Evolutionary conservation across 1,140 invertebrate species (phyloP).

Genomic region (Trichonephila inaurata): DNA sequence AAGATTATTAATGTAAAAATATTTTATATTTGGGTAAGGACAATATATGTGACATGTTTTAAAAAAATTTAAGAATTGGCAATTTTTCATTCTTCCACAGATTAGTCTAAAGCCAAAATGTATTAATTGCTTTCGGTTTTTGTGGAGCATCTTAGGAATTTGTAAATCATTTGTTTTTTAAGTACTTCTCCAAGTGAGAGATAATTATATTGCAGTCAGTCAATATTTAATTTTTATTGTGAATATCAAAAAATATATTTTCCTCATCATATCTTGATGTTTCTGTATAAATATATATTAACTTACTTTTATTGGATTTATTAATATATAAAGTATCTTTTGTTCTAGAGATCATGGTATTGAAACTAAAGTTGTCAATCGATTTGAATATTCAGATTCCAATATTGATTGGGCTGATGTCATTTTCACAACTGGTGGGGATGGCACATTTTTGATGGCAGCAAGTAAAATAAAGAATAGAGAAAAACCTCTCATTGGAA

Average conservation of each 20-base stretch:
- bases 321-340: background rate
- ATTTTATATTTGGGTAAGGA: too few species aligned
- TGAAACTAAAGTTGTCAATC: constrained; percentile 90
- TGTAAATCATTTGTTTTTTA: too few species aligned
- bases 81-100: too few species aligned
- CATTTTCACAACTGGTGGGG: constrained; percentile 96
- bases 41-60: too few species aligned
- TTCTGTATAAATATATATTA: background rate
- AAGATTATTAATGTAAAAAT: too few species aligned
- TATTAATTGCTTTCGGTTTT: too few species aligned
- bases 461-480: constrained; percentile 89
- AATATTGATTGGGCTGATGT: constrained; percentile 95
- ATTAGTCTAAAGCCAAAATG: too few species aligned
- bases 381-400: constrained; percentile 86
- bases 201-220: too few species aligned
- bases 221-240: too few species aligned
- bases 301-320: background rate
- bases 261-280: background rate
- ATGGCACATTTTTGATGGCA: constrained; percentile 98
- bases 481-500: constrained; percentile 95
- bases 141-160: too few species aligned
- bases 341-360: constrained; percentile 83
- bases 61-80: too few species aligned
- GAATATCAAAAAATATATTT: background rate
- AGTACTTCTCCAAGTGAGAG: too few species aligned